Evolutionary conservation across 2,797 vertebrate genomes (phyloP).

Genomic region (Xiphophorus birchmanni): DNA sequence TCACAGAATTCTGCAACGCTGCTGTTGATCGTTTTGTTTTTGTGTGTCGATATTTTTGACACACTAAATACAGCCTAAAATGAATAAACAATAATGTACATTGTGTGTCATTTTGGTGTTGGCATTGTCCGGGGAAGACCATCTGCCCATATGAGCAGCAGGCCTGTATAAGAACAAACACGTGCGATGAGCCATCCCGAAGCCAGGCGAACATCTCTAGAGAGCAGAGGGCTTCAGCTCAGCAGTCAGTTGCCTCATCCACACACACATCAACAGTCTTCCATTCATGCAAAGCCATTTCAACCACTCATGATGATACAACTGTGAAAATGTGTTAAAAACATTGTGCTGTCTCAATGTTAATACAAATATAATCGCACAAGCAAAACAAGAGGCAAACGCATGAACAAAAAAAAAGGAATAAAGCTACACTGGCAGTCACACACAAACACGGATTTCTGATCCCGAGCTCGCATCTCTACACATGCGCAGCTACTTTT

Average conservation of each 20-base stretch:
- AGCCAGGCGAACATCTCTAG: constrained; percentile 56
- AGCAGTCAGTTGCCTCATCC: constrained; percentile 21
- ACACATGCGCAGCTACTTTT: constrained; percentile 57
- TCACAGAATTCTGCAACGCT: not conserved
- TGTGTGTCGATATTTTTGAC: not conserved
- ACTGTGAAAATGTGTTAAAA: constrained; percentile 8
- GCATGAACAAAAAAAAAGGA: not conserved
- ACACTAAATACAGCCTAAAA: constrained; percentile 2
- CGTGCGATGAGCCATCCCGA: constrained; percentile 56
- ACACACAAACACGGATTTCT: constrained; percentile 39
- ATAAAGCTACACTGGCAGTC: constrained; percentile 31
- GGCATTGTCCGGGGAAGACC: constrained; percentile 19
- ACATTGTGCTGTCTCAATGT: not conserved
- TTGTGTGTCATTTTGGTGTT: constrained; percentile 23
- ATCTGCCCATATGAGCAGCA: constrained; percentile 45
- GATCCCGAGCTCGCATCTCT: constrained; percentile 48
- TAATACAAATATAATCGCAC: not conserved
- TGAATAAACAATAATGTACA: not conserved
- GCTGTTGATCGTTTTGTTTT: not conserved
- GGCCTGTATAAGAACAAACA: constrained; percentile 49
- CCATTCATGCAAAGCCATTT: constrained; percentile 7
- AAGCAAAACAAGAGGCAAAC: constrained; percentile 9
- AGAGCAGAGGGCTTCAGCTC: constrained; percentile 45
- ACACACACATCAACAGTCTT: constrained; percentile 5
- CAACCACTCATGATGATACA: constrained; percentile 3